Evolutionary conservation across 2,797 vertebrate genomes (phyloP).

Genomic region (Tangara arthus): DNA sequence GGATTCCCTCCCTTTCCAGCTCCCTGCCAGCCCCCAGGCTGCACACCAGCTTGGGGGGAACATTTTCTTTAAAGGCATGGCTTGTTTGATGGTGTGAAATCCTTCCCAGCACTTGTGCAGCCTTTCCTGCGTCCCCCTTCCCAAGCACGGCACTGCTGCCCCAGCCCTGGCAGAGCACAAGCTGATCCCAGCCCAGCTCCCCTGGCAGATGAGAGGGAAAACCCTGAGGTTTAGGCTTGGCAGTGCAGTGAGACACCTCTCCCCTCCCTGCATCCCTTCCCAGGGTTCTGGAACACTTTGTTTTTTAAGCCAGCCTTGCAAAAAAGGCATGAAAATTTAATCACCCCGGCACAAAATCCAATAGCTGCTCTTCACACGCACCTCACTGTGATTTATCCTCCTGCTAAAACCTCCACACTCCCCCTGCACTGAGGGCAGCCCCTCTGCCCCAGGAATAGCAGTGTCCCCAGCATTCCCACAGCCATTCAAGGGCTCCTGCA

Average conservation of each 20-base stretch:
- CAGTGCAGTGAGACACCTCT: not conserved
- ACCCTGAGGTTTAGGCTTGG: not conserved
- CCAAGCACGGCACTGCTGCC: not conserved
- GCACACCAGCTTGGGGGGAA: fast-evolving
- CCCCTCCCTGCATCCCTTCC: not conserved
- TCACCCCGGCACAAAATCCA: not conserved
- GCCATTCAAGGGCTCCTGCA: not conserved
- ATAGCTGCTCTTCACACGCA: not conserved
- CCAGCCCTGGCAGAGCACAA: not conserved
- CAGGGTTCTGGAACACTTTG: not conserved
- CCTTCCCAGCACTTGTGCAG: not conserved
- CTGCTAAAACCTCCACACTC: not conserved
- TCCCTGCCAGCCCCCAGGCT: not conserved
- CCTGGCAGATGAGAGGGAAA: not conserved
- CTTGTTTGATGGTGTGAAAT: not conserved
- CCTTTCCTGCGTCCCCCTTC: not conserved
- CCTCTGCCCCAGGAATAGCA: not conserved
- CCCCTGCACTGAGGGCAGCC: fast-evolving
- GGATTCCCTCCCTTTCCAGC: not conserved
- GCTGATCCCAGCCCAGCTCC: not conserved
- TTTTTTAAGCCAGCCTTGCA: constrained; percentile 8
- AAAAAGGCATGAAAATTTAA: constrained; percentile 39
- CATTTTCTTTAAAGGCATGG: not conserved
- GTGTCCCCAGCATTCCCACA: fast-evolving
- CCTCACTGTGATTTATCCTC: not conserved